phyloP scores from a whole-genome alignment of 2,888 invertebrate genomes.

The Polyommatus iphigenia region DNA sequence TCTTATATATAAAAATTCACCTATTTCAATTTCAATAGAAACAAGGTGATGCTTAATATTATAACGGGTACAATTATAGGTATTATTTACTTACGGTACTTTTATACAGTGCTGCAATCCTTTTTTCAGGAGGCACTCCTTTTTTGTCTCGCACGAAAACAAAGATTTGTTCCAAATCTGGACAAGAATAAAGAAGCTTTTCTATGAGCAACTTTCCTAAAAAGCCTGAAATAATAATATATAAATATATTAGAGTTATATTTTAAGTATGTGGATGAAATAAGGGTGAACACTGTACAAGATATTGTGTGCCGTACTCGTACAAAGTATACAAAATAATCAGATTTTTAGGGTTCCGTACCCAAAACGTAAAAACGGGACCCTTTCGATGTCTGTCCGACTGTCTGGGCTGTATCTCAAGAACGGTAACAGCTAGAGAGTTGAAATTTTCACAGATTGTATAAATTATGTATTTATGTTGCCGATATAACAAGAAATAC shows the following conservation, averaged over 20 bases:
- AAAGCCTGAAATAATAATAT: conserved; percentile 14
- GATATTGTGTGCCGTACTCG: neutral
- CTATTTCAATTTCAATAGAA: too few species aligned
- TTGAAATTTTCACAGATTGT: too few species aligned
- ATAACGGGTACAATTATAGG: too few species aligned
- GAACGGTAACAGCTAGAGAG: too few species aligned
- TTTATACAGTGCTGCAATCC: neutral
- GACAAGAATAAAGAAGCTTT: conserved; percentile 27
- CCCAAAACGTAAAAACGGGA: too few species aligned
- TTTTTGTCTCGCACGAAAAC: conserved; percentile 12
- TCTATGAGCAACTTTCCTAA: conserved; percentile 16
- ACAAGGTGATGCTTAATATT: neutral
- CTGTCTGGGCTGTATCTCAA: too few species aligned
- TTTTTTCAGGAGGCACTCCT: neutral
- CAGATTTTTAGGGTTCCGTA: neutral
- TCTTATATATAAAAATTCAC: too few species aligned
- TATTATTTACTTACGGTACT: neutral
- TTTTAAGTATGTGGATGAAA: neutral
- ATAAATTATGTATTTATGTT: too few species aligned
- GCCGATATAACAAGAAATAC: too few species aligned
- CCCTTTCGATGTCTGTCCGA: too few species aligned
- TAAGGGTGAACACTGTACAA: neutral
- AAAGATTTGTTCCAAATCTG: conserved; percentile 10
- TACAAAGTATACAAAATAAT: neutral
- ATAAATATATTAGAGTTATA: neutral